Base-by-base conservation (phyloP, 1,140 invertebrate genomes). In the Drosophila ohnishii region DNA sequence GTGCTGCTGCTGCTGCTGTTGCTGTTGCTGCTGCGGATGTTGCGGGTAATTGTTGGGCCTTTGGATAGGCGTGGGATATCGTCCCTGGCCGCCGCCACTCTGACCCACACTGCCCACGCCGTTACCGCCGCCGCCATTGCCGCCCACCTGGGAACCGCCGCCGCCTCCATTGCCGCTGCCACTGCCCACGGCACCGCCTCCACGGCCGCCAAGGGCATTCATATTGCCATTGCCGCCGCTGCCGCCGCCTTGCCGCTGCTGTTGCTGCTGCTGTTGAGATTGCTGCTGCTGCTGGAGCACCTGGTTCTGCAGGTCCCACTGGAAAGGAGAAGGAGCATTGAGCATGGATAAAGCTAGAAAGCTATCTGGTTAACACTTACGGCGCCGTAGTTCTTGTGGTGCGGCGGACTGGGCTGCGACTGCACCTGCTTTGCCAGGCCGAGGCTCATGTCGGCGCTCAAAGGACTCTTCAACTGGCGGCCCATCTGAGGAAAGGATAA, bases 301-400 rank as follows among this genome's bases (percentile, higher is more conserved):
- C 92, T 67, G 93, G 89, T 78, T 93, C 92, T 67, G 93, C 90
- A 73, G 91, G 37, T 92, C 85, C 91, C 91, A 87, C 80, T 90
- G 11, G 28, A 50, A 30, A 32, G 35, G 42, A n/a, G 19, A 58
- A 48, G 44, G 51, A 55, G 50, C 50, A 56, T 32, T 72, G 34
- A 22, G 39, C 10, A 37, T 3, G 11, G 30, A 32, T 2, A 5
- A 19, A 47, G 9, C 50, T 13, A 16, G 53, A 10, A 28, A 16
- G 32, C n/a, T 25, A 19, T 5, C 14, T 32, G 34, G 13, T 32
- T 39, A 11, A 35, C 53, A 90, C 92, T 93, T 92, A 93, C 80
- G 86, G 90, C 92, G 79, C 92, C 93, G 74, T 93, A 94, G 79
- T 93, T 94, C 69, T 94, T 93, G 80, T 94, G 93, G 62, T 94